These are phyloP conservation scores for Alaudala cheleensis DNA, from an alignment of 2,113 vertebrate genomes.

Conservation along the genomic window DNA sequence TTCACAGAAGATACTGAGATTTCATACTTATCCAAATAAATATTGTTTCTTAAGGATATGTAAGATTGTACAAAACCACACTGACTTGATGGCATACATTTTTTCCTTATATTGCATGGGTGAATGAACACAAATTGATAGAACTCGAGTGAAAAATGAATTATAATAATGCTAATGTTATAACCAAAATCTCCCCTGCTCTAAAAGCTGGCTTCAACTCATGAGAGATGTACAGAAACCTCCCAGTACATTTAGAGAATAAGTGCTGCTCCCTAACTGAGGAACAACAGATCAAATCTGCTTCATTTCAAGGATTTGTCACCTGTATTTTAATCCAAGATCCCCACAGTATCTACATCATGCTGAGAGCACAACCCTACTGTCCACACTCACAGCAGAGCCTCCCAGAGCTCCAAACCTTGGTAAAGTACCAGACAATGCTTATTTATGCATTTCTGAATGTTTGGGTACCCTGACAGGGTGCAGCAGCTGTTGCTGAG, in stretches of 20 bases:
- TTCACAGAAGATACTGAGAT: background rate
- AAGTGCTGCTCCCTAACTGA: background rate
- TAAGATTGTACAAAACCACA: background rate
- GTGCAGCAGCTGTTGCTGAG: background rate
- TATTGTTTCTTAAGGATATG: background rate
- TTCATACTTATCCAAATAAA: background rate
- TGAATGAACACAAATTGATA: background rate
- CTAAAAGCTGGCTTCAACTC: background rate
- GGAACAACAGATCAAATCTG: background rate
- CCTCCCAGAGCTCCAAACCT: background rate
- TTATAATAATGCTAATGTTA: background rate
- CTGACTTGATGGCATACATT: background rate
- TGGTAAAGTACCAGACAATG: too few relatives aligned
- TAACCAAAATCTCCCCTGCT: background rate
- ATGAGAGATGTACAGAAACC: background rate
- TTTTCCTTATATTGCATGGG: background rate
- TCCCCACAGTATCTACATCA: too few relatives aligned
- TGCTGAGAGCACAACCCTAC: background rate
- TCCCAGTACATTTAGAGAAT: background rate
- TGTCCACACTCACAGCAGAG: background rate
- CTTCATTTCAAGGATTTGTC: background rate
- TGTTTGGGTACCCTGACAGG: accelerated
- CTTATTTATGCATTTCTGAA: accelerated
- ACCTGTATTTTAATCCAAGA: background rate
- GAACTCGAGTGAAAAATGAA: background rate